These are phyloP conservation scores for Brachionus angularis DNA, from an alignment of 1,140 invertebrate genomes.

Conservation along the genomic window DNA sequence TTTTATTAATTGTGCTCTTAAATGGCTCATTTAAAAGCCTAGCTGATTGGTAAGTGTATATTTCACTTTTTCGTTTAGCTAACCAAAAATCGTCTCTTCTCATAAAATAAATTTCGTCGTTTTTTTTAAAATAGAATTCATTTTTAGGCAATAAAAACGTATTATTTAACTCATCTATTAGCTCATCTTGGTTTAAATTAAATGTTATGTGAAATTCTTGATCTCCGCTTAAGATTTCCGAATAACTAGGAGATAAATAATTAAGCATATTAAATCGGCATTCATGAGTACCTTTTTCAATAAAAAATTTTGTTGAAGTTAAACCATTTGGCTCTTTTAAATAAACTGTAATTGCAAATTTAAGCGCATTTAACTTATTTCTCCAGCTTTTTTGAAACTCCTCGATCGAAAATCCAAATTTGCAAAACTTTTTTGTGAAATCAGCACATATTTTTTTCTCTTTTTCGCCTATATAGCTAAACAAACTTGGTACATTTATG, in stretches of 20 bases:
- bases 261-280: slow-evolving; percentile 34
- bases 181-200: slow-evolving; percentile 7
- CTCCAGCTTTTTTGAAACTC: slow-evolving; percentile 30
- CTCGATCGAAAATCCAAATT: slow-evolving; percentile 37
- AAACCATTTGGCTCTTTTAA: slow-evolving; percentile 39
- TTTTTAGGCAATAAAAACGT: neutral
- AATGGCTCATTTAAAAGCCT: slow-evolving; percentile 4
- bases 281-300: slow-evolving; percentile 3
- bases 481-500: slow-evolving; percentile 15
- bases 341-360: slow-evolving; percentile 42
- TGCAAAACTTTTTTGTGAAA: slow-evolving; percentile 26
- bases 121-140: slow-evolving; percentile 27
- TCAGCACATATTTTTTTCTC: slow-evolving; percentile 24
- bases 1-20: neutral
- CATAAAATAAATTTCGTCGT: slow-evolving; percentile 34
- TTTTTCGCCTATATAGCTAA: neutral
- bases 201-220: slow-evolving; percentile 27
- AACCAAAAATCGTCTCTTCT: slow-evolving; percentile 41
- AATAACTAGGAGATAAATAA: slow-evolving; percentile 16
- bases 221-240: neutral
- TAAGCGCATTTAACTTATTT: slow-evolving; percentile 6
- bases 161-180: neutral
- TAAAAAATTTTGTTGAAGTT: slow-evolving; percentile 37
- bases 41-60: slow-evolving; percentile 38
- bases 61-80: neutral